A percentile compares a stretch with the other conserved stretches of the same genome.
phyloP scores from a whole-genome alignment of 2,113 vertebrate species.

The Tetrax tetrax region DNA sequence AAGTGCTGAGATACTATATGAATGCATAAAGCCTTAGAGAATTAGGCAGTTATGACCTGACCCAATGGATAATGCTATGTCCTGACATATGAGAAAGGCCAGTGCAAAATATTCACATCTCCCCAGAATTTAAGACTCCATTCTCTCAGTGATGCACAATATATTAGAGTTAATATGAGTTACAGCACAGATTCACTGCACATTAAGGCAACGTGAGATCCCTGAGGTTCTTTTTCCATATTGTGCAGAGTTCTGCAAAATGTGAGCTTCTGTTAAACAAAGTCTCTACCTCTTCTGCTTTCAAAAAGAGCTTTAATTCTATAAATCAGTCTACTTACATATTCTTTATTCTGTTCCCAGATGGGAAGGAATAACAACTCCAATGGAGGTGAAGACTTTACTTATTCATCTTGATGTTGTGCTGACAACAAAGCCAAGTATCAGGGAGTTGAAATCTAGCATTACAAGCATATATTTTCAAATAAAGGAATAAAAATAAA shows the following conservation, averaged over 20 bases:
- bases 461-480: background rate
- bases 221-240: background rate
- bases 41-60: background rate
- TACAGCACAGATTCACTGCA: background rate
- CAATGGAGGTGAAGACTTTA: background rate
- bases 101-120: background rate
- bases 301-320: background rate
- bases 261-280: background rate
- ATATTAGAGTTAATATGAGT: background rate
- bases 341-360: background rate
- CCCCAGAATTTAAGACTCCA: background rate
- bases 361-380: background rate
- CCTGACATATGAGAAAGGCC: background rate
- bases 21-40: background rate
- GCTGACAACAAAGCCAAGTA: background rate
- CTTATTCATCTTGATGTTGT: background rate
- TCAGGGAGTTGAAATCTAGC: background rate
- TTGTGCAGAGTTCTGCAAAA: conserved; percentile 9
- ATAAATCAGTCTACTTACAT: background rate
- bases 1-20: background rate
- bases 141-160: background rate
- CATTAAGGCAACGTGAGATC: background rate
- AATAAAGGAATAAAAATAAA: background rate
- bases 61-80: background rate
- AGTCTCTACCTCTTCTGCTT: background rate